phyloP scores from a whole-genome alignment of 2,888 invertebrate genomes.

The Bruchidius siliquastri region DNA sequence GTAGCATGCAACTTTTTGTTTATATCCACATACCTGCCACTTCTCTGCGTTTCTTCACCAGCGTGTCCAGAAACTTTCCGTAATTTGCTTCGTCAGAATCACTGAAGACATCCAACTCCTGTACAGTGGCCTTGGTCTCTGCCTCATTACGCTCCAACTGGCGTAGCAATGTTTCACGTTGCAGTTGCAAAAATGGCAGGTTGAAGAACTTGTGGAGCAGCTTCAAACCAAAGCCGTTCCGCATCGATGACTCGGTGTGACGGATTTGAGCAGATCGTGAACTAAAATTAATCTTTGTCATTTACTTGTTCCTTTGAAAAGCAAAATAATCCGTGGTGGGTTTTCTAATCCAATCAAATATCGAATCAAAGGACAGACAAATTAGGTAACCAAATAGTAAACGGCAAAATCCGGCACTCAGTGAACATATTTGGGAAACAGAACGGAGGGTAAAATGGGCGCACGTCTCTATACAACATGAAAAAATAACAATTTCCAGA shows the following conservation, averaged over 20 bases:
- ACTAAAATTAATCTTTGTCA: conserved; percentile 29
- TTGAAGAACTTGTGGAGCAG: conserved; percentile 92
- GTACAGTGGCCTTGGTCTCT: conserved; percentile 72
- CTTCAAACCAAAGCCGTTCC: conserved; percentile 91
- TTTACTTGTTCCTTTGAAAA: too few species aligned
- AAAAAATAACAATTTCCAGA: too few species aligned
- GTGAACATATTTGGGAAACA: too few species aligned
- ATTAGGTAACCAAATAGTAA: too few species aligned
- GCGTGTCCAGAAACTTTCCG: conserved; percentile 65
- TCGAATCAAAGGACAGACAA: too few species aligned
- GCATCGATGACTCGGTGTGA: conserved; percentile 90
- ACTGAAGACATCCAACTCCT: conserved; percentile 71
- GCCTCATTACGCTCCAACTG: conserved; percentile 81
- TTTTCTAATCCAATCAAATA: too few species aligned
- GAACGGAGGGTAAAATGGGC: too few species aligned
- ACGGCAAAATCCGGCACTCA: too few species aligned
- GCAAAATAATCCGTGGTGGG: background rate
- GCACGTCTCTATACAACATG: too few species aligned
- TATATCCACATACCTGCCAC: conserved; percentile 42
- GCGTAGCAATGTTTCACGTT: conserved; percentile 74
- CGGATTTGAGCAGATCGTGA: conserved; percentile 64
- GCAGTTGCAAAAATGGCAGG: conserved; percentile 86
- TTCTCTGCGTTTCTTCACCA: conserved; percentile 70
- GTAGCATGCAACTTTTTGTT: too few species aligned
- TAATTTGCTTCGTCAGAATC: conserved; percentile 75